Evolutionary conservation across 2,113 vertebrate genomes (phyloP), one percentile per base, ranked within the genome.

Genomic region (Dromaius novaehollandiae): DNA sequence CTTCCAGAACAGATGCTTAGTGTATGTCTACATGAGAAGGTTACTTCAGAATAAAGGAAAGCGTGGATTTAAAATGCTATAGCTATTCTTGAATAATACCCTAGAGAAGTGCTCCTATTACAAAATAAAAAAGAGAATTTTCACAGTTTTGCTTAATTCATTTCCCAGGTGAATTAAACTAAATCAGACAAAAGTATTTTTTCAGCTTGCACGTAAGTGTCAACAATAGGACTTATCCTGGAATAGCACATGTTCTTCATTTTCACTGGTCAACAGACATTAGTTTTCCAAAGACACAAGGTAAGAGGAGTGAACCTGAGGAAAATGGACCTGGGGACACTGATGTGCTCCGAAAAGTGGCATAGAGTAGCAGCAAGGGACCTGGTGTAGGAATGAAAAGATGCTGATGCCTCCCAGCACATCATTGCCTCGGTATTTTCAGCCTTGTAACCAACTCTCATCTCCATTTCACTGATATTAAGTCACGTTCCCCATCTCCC

Each of bases 21-120:
- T 28, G 6, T 84, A 51, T 5, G 2, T 69, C 80, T 95, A 55
- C 68, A 40, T 34, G 19, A 93, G 92, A 79, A 24, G 61, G 90
- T 96, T 93, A 94, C 69, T 92, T 82, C 74, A 76, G 93, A 94
- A 79, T 76, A 88, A 95, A 92, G 73, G 68, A n/a, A 96, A 75
- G 50, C 1, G 11, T 70, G 17, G 83, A 89, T 84, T 93, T 86
- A 68, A 96, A 92, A 82, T 91, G 61, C 77, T 94, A 94, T 60
- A 92, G 92, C 95, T 96, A 94, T 97, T 95, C 90, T 95, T 92
- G 94, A 96, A 53, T 92, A 87, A 96, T 95, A 89, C 96, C 86
- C 95, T 80, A 82, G 93, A 92, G 96, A 16, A 95, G 95, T 97
- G 96, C 88, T 92, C 95, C 90, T 97, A 80, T 96, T 96, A 96